Conservation (phyloP, 2,797 vertebrate genomes). For the Amphiprion clarkii region DNA sequence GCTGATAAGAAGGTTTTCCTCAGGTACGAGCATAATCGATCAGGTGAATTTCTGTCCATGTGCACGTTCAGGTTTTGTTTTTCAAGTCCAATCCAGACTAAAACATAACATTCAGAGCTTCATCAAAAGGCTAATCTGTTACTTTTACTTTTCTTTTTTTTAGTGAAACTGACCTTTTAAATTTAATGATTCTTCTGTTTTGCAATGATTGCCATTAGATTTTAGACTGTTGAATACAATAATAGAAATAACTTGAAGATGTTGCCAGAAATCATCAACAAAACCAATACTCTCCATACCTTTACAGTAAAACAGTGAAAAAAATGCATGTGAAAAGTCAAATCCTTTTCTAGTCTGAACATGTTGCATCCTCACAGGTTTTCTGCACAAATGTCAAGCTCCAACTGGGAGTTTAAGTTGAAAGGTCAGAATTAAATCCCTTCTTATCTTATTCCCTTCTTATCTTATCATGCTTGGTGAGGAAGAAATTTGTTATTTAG, state of each 20-base stretch:
- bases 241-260: neutral
- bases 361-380: conserved; percentile 20
- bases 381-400: conserved; percentile 54
- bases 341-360: conserved; percentile 17
- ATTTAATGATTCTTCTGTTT: too few species aligned
- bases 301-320: conserved; percentile 10
- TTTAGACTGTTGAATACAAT: too few species aligned
- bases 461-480: conserved; percentile 26
- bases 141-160: too few species aligned
- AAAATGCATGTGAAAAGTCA: neutral
- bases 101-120: neutral
- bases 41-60: neutral
- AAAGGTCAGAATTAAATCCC: conserved; percentile 56
- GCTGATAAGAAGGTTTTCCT: conserved; percentile 7
- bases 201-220: too few species aligned
- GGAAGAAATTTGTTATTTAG: conserved; percentile 31
- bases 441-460: conserved; percentile 18
- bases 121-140: too few species aligned
- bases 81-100: neutral
- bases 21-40: neutral
- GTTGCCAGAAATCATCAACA: neutral
- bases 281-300: conserved; percentile 3
- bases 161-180: too few species aligned
- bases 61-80: neutral
- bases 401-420: conserved; percentile 49